Percentiles rank a stretch among this genome's conserved stretches.
These are phyloP conservation scores for Drosophila greeni DNA, from an alignment of 2,888 invertebrate species.

Conservation along the genomic window DNA sequence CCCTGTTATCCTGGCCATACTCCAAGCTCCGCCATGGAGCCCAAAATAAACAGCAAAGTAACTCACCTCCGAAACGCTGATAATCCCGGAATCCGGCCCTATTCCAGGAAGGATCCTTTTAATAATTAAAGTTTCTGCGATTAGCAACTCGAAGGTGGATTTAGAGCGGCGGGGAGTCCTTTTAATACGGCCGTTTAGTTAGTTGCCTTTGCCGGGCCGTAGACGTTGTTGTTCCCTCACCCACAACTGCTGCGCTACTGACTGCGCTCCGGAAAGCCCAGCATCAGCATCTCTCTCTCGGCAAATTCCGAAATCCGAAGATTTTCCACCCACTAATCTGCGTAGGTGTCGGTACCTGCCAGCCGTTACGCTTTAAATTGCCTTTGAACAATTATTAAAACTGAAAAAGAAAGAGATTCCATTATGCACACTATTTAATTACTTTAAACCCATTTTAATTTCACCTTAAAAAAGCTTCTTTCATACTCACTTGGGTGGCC, in stretches of 20 bases:
- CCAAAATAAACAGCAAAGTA: conserved; percentile 8
- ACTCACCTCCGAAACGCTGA: conserved; percentile 8
- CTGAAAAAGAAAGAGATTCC: too few species aligned
- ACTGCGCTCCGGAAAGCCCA: conserved; percentile 23
- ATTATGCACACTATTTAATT: neutral
- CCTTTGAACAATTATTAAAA: too few species aligned
- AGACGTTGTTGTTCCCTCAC: conserved; percentile 27
- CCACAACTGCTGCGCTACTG: conserved; percentile 27
- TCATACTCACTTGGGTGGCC: neutral
- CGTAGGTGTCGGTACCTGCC: neutral
- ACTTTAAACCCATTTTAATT: too few species aligned
- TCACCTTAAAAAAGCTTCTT: neutral
- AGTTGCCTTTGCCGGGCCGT: conserved; percentile 17
- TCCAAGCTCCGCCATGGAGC: neutral
- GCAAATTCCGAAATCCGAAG: neutral
- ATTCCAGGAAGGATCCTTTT: neutral
- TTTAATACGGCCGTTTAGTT: conserved; percentile 1
- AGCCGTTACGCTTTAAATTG: neutral
- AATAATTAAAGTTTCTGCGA: neutral
- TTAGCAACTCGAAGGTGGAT: neutral
- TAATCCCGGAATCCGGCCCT: neutral
- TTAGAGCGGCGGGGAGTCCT: neutral
- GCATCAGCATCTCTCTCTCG: conserved; percentile 20
- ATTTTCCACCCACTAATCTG: conserved; percentile 7
- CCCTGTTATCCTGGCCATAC: conserved; percentile 22